Base-by-base conservation (phyloP, 2,888 invertebrate genomes). In the Pollenia labialis region DNA sequence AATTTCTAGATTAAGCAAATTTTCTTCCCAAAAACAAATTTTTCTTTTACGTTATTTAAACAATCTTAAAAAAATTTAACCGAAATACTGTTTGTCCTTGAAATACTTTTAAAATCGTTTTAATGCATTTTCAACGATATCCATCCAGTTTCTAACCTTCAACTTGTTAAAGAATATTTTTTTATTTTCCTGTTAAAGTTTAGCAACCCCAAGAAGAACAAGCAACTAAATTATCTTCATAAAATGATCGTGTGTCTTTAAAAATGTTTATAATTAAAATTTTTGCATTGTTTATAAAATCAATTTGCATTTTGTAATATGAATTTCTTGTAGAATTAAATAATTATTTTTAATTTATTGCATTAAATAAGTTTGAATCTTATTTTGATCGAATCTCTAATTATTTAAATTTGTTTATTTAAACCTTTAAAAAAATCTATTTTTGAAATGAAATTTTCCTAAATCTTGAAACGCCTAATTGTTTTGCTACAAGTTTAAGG, bases 161-260 rank as follows among this genome's bases (percentile, higher is more conserved):
- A 83, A 56, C 76, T 76, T 83, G 48, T 77, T 71, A 14, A 76
- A 76, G 14, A 72, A 46, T 56, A 9, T 54, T 11, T 46, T 56
- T n/a, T 71, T 44, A 10, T 56, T 58, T 58, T 58, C 40, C 18
- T 44, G n/a, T 50, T 4, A 71, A 69, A 82, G 82, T 76, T 69
- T 76, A 82, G 69, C 68, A 69, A 76, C 75, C 82, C 54, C 76
- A 46, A 32, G 4, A 54, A 46, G n/a, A 79, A 50, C 11, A 46
- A 18, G 8, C 1, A 69, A 32, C 23, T 23, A 69, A 40, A 16
- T 23, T 23, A 50, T 69, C 6, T 76, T 44, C 4, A n/a, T 48
- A 46, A 62, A 56, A 54, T 54, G 11, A 46, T 68, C 42, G 48
- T 71, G 60, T 60, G 52, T 52, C 32, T 72, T 71, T 62, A 66